phyloP scores from a whole-genome alignment of 1,140 invertebrate genomes.

The Holcopasites calliopsidis region DNA sequence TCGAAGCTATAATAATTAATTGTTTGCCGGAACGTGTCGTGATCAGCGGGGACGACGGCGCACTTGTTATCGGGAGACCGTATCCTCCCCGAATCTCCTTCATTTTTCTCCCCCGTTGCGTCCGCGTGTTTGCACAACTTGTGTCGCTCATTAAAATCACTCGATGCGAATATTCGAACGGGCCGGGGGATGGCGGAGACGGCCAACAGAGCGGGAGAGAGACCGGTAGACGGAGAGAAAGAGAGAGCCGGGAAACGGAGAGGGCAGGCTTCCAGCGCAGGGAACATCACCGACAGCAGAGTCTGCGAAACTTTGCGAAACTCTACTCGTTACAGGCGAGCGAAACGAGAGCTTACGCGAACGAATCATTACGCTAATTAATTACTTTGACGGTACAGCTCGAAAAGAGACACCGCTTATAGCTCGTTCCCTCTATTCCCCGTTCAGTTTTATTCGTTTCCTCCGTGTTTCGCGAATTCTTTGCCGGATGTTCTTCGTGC shows the following conservation, averaged over 20 bases:
- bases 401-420: constrained; percentile 46
- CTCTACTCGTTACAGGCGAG: constrained; percentile 65
- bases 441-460: background rate
- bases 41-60: constrained; percentile 23
- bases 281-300: constrained; percentile 37
- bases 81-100: background rate
- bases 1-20: constrained; percentile 22
- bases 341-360: constrained; percentile 59
- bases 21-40: background rate
- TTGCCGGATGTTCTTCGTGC: background rate
- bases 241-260: background rate
- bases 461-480: background rate
- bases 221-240: background rate
- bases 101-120: background rate
- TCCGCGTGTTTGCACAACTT: constrained; percentile 55
- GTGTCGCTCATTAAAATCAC: constrained; percentile 73
- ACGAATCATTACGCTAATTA: constrained; percentile 76
- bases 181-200: background rate
- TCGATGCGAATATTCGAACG: constrained; percentile 58
- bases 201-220: background rate
- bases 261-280: background rate
- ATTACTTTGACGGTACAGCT: constrained; percentile 59
- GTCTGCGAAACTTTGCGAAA: constrained; percentile 66
- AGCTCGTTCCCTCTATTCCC: constrained; percentile 17
- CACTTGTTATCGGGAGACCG: constrained; percentile 11